Percentiles rank a stretch among this genome's conserved stretches.
phyloP scores from a whole-genome alignment of 2,113 vertebrate species.

The Zosterops pallidus region DNA sequence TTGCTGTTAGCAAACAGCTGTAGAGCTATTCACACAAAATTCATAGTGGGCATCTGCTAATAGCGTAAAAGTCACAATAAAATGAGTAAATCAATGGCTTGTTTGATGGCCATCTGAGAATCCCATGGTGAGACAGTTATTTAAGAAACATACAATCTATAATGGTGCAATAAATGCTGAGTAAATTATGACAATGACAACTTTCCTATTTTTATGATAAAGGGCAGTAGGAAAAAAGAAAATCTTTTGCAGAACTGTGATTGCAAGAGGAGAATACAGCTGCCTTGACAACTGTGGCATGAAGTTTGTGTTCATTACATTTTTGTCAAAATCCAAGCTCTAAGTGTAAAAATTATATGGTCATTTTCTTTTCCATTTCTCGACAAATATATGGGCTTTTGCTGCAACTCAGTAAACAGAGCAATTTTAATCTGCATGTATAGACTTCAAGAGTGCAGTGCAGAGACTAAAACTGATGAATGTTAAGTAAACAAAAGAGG shows the following conservation, averaged over 20 bases:
- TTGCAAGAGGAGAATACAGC: not conserved
- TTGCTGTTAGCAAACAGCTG: not conserved
- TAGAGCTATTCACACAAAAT: not conserved
- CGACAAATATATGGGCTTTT: not conserved
- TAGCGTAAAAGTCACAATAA: not conserved
- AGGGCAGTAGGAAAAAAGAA: not conserved
- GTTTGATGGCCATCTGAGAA: not conserved
- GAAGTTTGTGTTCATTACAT: not conserved
- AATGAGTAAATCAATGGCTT: not conserved
- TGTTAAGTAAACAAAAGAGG: slow-evolving; percentile 47
- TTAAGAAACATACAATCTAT: not conserved
- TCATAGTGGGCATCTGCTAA: not conserved
- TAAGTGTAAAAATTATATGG: not conserved
- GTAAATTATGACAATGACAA: not conserved
- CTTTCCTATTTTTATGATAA: not conserved
- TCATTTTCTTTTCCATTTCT: slow-evolving; percentile 7
- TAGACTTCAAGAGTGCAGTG: not conserved
- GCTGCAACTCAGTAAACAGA: slow-evolving; percentile 23
- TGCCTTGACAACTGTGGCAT: not conserved
- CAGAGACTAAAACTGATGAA: slow-evolving; percentile 35
- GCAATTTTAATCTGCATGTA: slow-evolving; percentile 9
- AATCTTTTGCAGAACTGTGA: not conserved
- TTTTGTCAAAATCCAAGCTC: slow-evolving; percentile 1
- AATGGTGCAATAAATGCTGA: not conserved
- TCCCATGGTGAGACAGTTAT: not conserved